phyloP scores from a whole-genome alignment of 2,113 vertebrate genomes.

The Cariama cristata region DNA sequence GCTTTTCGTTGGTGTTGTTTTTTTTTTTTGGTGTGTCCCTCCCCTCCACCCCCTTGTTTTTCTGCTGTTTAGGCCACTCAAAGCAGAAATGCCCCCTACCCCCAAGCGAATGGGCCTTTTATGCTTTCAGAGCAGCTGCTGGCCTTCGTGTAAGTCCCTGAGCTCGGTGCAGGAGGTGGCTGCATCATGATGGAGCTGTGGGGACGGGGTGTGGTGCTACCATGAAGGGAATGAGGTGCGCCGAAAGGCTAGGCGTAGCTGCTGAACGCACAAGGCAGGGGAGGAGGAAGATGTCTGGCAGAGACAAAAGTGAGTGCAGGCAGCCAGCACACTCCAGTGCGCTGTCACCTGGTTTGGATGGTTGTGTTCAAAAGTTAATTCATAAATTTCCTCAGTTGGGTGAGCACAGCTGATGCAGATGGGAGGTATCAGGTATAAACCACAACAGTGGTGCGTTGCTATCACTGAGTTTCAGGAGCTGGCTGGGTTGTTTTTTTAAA shows the following conservation, averaged over 20 bases:
- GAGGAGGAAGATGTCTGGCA: not conserved
- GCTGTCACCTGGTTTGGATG: not conserved
- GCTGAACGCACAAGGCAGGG: accelerated
- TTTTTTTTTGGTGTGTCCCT: not conserved
- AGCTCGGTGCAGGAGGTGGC: accelerated
- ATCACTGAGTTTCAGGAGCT: not conserved
- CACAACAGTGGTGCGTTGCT: not conserved
- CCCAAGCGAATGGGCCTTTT: not conserved
- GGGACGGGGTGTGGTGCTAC: accelerated
- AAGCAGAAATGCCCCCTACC: not conserved
- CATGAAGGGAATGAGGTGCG: accelerated
- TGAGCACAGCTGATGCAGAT: constrained; percentile 17
- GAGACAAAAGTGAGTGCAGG: not conserved
- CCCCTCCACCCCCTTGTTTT: not conserved
- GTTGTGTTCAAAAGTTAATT: not conserved
- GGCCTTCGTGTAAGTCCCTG: accelerated
- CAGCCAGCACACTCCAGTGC: accelerated
- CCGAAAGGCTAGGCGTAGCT: accelerated
- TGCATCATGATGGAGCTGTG: accelerated
- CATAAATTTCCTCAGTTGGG: constrained; percentile 9
- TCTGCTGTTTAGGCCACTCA: not conserved
- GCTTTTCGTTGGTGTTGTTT: accelerated
- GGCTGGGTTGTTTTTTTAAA: not conserved
- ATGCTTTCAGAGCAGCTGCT: not conserved
- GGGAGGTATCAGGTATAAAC: not conserved